These are phyloP conservation scores for Thyatira batis DNA, from an alignment of 2,888 invertebrate genomes.

Conservation along the genomic window DNA sequence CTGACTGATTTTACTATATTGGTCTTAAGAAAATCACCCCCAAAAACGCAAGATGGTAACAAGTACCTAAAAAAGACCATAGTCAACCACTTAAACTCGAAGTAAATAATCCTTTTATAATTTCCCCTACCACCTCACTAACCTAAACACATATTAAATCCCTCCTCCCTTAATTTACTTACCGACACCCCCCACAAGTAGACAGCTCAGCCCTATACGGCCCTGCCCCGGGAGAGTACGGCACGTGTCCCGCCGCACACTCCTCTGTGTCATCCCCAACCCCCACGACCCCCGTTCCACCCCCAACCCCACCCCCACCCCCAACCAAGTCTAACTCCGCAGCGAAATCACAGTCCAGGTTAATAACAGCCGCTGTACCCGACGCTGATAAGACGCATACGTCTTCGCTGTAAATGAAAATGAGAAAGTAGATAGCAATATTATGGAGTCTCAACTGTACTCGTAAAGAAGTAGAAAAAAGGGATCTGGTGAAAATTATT, in stretches of 20 bases:
- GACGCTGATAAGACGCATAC: slow-evolving; percentile 96
- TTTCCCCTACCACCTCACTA: no score
- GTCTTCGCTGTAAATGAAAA: slow-evolving; percentile 87
- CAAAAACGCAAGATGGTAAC: no score
- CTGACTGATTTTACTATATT: no score
- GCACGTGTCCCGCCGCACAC: slow-evolving; percentile 86
- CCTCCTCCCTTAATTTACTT: slow-evolving; percentile 7
- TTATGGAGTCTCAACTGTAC: neutral
- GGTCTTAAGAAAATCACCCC: no score
- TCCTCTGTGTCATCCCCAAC: slow-evolving; percentile 41
- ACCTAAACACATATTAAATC: no score
- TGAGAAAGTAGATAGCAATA: neutral
- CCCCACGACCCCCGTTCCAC: slow-evolving; percentile 41
- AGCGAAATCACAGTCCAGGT: slow-evolving; percentile 68
- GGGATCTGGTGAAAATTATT: no score
- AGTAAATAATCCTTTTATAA: no score
- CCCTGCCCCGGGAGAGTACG: slow-evolving; percentile 83
- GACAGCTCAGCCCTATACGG: slow-evolving; percentile 67
- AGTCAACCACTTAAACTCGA: no score
- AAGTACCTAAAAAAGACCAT: no score
- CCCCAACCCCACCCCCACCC: slow-evolving; percentile 44
- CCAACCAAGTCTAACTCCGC: slow-evolving; percentile 46
- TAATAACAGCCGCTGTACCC: slow-evolving; percentile 94
- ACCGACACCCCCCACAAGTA: slow-evolving; percentile 65
- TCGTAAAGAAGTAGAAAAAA: no score